Percentiles rank a stretch among this genome's conserved stretches.
Evolutionary conservation across 2,113 vertebrate species (phyloP).

Genomic region (Pterocles gutturalis): DNA sequence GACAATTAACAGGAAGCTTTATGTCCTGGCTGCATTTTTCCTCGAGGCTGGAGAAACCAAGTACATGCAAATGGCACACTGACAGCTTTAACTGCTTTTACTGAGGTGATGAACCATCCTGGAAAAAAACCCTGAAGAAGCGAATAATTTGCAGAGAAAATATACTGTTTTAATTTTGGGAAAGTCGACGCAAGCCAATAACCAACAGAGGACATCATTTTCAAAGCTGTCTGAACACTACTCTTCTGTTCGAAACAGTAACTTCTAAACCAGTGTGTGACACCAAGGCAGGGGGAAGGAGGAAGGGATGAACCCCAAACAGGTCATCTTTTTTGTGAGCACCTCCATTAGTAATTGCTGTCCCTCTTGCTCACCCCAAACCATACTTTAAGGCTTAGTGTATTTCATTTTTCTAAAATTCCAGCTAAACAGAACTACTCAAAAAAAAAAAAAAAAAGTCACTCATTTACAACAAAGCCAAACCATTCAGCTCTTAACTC

Average conservation of each 20-base stretch:
- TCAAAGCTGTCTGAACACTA: background rate
- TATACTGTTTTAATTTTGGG: constrained; percentile 26
- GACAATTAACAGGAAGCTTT: background rate
- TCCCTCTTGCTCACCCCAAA: background rate
- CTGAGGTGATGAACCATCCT: background rate
- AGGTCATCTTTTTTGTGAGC: background rate
- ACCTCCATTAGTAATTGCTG: background rate
- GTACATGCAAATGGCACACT: background rate
- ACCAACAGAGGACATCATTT: background rate
- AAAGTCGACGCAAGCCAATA: background rate
- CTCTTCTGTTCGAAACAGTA: background rate
- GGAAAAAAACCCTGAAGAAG: background rate
- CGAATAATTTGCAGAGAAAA: constrained; percentile 21
- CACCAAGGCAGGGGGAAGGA: background rate
- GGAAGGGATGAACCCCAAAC: background rate
- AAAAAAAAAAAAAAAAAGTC: background rate
- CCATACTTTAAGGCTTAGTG: fast-evolving
- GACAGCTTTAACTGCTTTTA: constrained; percentile 13
- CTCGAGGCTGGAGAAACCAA: background rate
- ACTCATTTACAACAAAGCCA: background rate
- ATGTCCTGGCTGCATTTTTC: background rate
- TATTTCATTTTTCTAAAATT: background rate
- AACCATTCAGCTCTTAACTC: background rate
- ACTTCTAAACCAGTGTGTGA: background rate
- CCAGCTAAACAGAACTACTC: background rate